A percentile compares a stretch with the other conserved stretches of the same genome.
These are phyloP conservation scores for Urechis unicinctus DNA, from an alignment of 2,888 invertebrate genomes.

Conservation along the genomic window DNA sequence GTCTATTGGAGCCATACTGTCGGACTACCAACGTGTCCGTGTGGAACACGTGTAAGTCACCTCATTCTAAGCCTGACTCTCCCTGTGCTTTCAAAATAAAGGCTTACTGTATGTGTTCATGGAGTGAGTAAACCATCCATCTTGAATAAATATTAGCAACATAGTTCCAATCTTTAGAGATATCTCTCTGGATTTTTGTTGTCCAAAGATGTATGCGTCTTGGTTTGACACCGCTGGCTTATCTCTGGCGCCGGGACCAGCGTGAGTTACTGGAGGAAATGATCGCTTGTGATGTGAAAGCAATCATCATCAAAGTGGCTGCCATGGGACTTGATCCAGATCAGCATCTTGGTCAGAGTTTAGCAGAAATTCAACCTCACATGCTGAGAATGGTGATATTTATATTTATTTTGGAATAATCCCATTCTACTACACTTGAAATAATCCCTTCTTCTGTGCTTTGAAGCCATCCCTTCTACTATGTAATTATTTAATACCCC, in stretches of 20 bases:
- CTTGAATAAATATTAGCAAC: neutral
- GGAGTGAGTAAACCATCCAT: neutral
- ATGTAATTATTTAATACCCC: neutral
- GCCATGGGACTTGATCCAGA: constrained; percentile 75
- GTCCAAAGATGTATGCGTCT: constrained; percentile 75
- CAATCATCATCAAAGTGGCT: constrained; percentile 96
- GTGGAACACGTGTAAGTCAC: constrained; percentile 91
- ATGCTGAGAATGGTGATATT: constrained; percentile 69
- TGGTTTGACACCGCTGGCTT: constrained; percentile 80
- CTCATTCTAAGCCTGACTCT: neutral
- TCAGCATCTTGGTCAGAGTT: constrained; percentile 78
- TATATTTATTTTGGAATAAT: neutral
- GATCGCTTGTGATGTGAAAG: constrained; percentile 86
- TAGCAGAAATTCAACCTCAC: constrained; percentile 80
- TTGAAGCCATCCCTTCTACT: no score
- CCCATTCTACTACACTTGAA: no score
- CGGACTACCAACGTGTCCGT: constrained; percentile 94
- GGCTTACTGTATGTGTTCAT: neutral
- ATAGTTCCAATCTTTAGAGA: neutral
- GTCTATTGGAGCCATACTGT: constrained; percentile 93
- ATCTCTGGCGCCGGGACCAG: constrained; percentile 95
- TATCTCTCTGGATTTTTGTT: neutral
- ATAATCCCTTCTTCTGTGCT: no score
- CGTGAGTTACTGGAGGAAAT: constrained; percentile 89
- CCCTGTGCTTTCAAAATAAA: neutral